Evolutionary conservation across 2,113 vertebrate species (phyloP), one percentile per base, ranked within the genome.

Genomic region (Mustela lutreola): DNA sequence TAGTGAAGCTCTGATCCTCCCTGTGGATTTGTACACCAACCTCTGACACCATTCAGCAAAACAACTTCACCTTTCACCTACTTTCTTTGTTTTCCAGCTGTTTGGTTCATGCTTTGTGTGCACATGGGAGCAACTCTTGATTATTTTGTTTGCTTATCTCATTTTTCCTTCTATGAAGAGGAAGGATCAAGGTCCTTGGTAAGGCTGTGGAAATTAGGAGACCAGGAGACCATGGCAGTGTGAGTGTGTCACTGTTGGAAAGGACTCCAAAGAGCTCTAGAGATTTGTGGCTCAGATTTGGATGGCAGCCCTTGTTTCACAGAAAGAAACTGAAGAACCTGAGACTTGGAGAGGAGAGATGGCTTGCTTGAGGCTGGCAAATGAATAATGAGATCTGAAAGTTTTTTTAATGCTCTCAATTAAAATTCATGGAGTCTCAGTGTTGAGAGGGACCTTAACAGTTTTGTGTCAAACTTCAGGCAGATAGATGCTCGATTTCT

Each of bases 11-110:
- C 65, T 93, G 71, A 39, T 0, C 11, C 45, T 85, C 70, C 97
- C 96, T 67, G 88, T 65, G 82, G 89, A 81, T 84, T 96, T 95
- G 63, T 86, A 33, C 60, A 15, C 92, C 50, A 95, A 81, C 91
- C 91, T 98, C 96, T 95, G 94, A 91, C 91, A 92, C 78, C 85
- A 86, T 85, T 97, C 91, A 97, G 97, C 95, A 96, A 97, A 98
- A 95, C 92, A 94, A 9, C 67, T 56, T 93, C 84, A 75, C 94
- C 96, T 98, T 98, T 98, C 60, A 56, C 89, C 96, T 97, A 86
- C 94, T 98, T 97, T 97, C 97, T 97, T 95, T 97, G 85, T 98
- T 98, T 97, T 95, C 83, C 96, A 96, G 94, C 89, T 82, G 82
- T 97, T 98, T 85, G 87, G 76, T 90, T 94, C 50, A 1, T 93